These are phyloP conservation scores for Patella pellucida DNA, from an alignment of 2,888 invertebrate species.

Conservation along the genomic window DNA sequence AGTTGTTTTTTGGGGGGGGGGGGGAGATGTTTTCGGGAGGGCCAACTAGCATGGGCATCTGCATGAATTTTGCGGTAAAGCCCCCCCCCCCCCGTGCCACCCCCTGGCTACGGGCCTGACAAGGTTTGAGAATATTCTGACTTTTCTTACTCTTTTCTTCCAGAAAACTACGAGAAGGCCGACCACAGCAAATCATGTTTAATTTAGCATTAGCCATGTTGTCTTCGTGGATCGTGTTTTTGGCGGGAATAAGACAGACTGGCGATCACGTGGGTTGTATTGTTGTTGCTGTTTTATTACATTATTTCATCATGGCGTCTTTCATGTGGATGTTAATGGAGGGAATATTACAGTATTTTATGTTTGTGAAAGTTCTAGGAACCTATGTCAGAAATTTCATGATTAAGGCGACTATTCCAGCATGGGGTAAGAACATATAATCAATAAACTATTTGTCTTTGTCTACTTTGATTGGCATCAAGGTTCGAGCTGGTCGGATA, in stretches of 20 bases:
- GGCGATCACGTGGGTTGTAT: slow-evolving; percentile 73
- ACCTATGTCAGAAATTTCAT: slow-evolving; percentile 76
- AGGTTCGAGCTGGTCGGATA: too few relatives aligned
- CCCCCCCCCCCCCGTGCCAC: too few relatives aligned
- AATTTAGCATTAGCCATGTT: slow-evolving; percentile 78
- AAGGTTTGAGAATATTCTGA: background rate
- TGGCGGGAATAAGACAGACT: slow-evolving; percentile 63
- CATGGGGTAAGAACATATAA: slow-evolving; percentile 74
- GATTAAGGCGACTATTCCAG: slow-evolving; percentile 77
- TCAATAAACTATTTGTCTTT: too few relatives aligned
- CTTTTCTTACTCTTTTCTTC: background rate
- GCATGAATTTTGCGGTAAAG: too few relatives aligned
- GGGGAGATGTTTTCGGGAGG: too few relatives aligned
- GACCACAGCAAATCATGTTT: slow-evolving; percentile 79
- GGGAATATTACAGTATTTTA: slow-evolving; percentile 78
- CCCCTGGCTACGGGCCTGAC: too few relatives aligned
- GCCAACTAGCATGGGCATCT: too few relatives aligned
- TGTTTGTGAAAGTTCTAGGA: slow-evolving; percentile 79
- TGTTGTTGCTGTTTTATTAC: slow-evolving; percentile 76
- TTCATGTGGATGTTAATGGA: slow-evolving; percentile 81
- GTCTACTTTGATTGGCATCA: too few relatives aligned
- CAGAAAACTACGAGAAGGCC: slow-evolving; percentile 76
- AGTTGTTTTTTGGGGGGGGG: too few relatives aligned
- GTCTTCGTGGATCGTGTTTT: slow-evolving; percentile 74
- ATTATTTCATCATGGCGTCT: slow-evolving; percentile 75